Conservation (phyloP, 2,113 vertebrate genomes). For the Diphyllodes magnificus region DNA sequence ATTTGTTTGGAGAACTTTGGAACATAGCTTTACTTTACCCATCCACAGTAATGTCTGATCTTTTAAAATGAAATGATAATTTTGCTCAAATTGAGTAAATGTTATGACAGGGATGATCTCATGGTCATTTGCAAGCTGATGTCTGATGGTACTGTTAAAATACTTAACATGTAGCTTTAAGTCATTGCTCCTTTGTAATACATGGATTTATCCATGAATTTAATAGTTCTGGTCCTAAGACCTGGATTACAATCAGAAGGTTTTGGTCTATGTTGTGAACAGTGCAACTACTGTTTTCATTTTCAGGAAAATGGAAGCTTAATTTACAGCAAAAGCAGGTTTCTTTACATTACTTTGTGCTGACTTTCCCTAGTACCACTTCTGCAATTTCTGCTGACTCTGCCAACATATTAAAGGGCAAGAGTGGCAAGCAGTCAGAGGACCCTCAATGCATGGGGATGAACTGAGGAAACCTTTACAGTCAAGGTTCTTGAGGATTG, state of each 20-base stretch:
- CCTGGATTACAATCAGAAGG: background rate
- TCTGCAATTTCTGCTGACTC: background rate
- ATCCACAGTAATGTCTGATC: background rate
- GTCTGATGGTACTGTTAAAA: background rate
- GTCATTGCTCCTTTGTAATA: background rate
- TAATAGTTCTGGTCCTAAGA: background rate
- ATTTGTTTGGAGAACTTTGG: background rate
- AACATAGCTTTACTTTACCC: background rate
- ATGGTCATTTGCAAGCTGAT: background rate
- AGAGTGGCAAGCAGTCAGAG: background rate
- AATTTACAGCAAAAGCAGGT: background rate
- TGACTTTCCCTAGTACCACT: background rate
- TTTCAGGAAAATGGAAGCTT: background rate
- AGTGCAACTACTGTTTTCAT: background rate
- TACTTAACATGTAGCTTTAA: background rate
- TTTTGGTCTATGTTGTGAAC: background rate
- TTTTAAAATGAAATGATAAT: background rate
- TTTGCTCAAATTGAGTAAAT: background rate
- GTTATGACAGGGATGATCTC: background rate
- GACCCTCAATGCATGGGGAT: background rate
- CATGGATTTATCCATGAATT: background rate
- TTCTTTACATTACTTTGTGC: background rate
- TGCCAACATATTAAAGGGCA: background rate
- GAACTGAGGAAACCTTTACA: background rate
- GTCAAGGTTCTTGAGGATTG: background rate